A percentile compares a stretch with the other conserved stretches of the same genome.
These are phyloP conservation scores for Aphelinus certus DNA, from an alignment of 1,140 invertebrate genomes.

Conservation along the genomic window DNA sequence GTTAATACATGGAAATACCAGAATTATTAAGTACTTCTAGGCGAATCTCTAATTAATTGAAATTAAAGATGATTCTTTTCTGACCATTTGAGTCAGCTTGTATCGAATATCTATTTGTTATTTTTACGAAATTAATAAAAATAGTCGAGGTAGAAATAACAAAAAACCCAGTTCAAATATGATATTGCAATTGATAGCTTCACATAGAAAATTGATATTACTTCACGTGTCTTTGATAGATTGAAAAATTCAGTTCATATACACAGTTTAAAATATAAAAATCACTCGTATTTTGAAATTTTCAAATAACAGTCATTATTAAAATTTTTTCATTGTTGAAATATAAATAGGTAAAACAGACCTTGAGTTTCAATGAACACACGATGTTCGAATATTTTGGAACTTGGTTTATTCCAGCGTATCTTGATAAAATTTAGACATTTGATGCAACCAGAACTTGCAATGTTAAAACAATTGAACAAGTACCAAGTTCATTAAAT, in stretches of 20 bases:
- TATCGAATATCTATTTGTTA: neutral
- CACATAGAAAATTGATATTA: slow-evolving; percentile 13
- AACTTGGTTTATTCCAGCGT: neutral
- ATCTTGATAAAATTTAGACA: neutral
- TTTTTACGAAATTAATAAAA: slow-evolving; percentile 25
- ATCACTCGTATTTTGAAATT: slow-evolving; percentile 20
- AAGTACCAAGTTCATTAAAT: neutral
- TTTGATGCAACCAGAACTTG: neutral
- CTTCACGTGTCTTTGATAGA: neutral
- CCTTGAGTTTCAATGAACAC: slow-evolving; percentile 7
- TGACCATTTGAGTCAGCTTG: too few species aligned
- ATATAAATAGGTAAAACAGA: too few species aligned
- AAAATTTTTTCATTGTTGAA: too few species aligned
- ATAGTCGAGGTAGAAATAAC: slow-evolving; percentile 28
- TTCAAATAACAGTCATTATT: neutral
- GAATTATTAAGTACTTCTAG: slow-evolving; percentile 29
- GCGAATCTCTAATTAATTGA: neutral
- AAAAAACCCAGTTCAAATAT: slow-evolving; percentile 6
- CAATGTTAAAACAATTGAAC: neutral
- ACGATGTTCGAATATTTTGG: slow-evolving; percentile 6
- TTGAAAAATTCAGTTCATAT: slow-evolving; percentile 7
- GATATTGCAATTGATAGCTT: slow-evolving; percentile 5
- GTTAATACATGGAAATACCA: slow-evolving; percentile 18
- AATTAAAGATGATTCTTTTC: too few species aligned
- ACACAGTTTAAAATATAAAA: slow-evolving; percentile 17